Evolutionary conservation across 35 echinoderm and acorn worm species (phyloP).

Genomic region (Patiria miniata): DNA sequence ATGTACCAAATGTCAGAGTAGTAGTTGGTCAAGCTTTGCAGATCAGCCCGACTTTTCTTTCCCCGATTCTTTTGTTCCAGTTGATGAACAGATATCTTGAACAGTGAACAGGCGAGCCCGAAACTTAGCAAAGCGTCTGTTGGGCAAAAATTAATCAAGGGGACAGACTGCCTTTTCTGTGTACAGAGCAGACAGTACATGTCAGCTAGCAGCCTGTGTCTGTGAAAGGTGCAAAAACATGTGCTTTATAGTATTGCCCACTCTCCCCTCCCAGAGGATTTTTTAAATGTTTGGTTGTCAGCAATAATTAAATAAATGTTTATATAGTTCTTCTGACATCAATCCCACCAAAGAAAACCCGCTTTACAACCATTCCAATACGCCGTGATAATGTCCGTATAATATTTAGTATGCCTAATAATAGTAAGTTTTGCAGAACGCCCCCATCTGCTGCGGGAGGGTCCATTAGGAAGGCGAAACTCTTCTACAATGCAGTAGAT

Average conservation of each 20-base stretch:
- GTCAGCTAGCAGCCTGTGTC: background rate
- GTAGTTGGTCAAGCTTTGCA: background rate
- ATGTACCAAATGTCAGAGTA: background rate
- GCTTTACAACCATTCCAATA: no score
- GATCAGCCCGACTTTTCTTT: background rate
- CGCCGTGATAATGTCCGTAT: no score
- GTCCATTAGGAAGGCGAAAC: background rate
- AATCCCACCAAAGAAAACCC: no score
- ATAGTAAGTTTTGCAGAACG: no score
- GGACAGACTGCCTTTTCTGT: background rate
- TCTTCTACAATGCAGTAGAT: background rate
- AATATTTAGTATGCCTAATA: no score
- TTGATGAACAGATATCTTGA: background rate
- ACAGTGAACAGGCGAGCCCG: background rate
- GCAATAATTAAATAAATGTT: no score
- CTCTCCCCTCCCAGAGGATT: no score
- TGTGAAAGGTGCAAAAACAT: background rate
- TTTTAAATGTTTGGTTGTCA: no score
- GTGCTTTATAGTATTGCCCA: no score
- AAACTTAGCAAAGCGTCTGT: background rate
- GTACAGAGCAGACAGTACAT: background rate
- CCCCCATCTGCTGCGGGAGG: background rate
- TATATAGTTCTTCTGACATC: no score
- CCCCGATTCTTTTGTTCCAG: background rate
- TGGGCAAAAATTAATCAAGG: background rate